A percentile compares a stretch with the other conserved stretches of the same genome.
Evolutionary conservation across 2,888 invertebrate genomes (phyloP).

Genomic region (Leucophenga montana): DNA sequence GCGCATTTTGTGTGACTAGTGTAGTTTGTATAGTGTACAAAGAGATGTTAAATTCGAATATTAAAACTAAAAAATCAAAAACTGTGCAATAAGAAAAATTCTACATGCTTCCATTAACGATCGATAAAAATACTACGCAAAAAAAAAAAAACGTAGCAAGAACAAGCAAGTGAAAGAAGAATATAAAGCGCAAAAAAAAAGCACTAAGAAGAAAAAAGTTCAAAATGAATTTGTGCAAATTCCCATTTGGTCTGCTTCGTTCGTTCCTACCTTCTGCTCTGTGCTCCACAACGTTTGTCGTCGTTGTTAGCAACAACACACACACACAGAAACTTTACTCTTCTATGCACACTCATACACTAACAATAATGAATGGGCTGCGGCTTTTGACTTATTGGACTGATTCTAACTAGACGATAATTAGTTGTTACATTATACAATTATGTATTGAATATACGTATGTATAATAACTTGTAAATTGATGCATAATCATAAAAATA

Average conservation of each 20-base stretch:
- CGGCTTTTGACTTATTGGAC: slow-evolving; percentile 2
- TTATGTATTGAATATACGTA: background rate
- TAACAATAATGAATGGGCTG: background rate
- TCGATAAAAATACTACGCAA: slow-evolving; percentile 72
- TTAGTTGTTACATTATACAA: slow-evolving; percentile 3
- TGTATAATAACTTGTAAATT: background rate
- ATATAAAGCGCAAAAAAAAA: slow-evolving; percentile 8
- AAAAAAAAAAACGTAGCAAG: slow-evolving; percentile 47
- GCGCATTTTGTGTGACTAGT: background rate
- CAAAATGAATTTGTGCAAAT: slow-evolving; percentile 61
- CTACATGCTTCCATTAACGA: slow-evolving; percentile 53
- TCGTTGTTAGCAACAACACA: slow-evolving; percentile 19
- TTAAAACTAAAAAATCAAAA: slow-evolving; percentile 17
- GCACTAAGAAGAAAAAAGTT: slow-evolving; percentile 41
- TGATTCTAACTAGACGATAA: slow-evolving; percentile 9
- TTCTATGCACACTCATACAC: no score
- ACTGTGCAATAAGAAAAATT: slow-evolving; percentile 39
- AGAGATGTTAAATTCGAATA: slow-evolving; percentile 32
- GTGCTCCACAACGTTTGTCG: background rate
- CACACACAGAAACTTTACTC: background rate
- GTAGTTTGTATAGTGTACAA: background rate
- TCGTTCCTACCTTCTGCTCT: background rate
- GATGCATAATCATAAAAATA: background rate
- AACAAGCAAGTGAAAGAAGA: no score
- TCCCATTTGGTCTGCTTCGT: slow-evolving; percentile 25